Evolutionary conservation across 2,113 vertebrate species (phyloP).

Genomic region (Cebus imitator): DNA sequence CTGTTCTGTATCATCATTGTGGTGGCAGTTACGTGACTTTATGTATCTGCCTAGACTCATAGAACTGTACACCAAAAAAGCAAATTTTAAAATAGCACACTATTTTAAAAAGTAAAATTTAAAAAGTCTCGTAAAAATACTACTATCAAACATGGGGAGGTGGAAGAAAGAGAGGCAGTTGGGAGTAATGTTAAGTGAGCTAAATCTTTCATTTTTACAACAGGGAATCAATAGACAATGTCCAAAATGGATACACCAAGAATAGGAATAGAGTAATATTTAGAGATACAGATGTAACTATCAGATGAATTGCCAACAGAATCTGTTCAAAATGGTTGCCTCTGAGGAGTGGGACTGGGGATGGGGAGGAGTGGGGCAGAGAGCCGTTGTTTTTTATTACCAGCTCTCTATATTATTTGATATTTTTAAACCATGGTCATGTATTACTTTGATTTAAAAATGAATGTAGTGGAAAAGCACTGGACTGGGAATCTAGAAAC

Average conservation of each 20-base stretch:
- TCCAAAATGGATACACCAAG: slow-evolving; percentile 30
- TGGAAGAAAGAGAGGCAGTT: not conserved
- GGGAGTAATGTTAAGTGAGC: not conserved
- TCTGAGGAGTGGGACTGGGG: not conserved
- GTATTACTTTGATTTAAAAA: slow-evolving; percentile 47
- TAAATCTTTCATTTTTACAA: slow-evolving; percentile 24
- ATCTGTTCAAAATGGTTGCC: not conserved
- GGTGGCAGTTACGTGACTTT: not conserved
- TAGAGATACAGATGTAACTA: not conserved
- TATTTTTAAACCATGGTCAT: slow-evolving; percentile 40
- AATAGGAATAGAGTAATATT: slow-evolving; percentile 15
- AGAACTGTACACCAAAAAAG: not conserved
- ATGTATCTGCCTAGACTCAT: slow-evolving; percentile 9
- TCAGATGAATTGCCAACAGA: not conserved
- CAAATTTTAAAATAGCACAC: not conserved
- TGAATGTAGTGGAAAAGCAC: not conserved
- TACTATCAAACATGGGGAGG: not conserved
- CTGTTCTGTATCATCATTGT: not conserved
- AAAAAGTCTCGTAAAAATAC: slow-evolving; percentile 29
- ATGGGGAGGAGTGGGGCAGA: not conserved
- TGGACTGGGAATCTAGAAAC: not conserved
- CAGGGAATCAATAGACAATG: slow-evolving; percentile 17
- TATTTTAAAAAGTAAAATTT: slow-evolving; percentile 40
- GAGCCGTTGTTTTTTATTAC: not conserved
- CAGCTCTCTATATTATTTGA: not conserved